These are phyloP conservation scores for Eustalomyia histrio DNA, from an alignment of 2,888 invertebrate species.

Conservation along the genomic window DNA sequence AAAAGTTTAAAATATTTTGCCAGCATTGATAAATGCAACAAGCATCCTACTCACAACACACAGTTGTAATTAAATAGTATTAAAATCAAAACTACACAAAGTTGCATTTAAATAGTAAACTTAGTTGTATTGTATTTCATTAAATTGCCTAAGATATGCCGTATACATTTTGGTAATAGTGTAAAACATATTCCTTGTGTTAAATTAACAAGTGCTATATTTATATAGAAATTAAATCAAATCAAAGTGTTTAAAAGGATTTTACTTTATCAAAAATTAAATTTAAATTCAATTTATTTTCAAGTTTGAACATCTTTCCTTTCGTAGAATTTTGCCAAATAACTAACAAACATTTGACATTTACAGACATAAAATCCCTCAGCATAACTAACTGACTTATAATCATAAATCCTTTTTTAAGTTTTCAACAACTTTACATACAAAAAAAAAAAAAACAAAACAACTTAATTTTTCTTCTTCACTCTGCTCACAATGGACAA, in stretches of 20 bases:
- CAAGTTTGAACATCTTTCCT: not conserved
- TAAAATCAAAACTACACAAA: too few relatives aligned
- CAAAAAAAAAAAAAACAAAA: slow-evolving; percentile 33
- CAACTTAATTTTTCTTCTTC: slow-evolving; percentile 46
- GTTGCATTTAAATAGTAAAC: too few relatives aligned
- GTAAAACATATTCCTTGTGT: slow-evolving; percentile 5
- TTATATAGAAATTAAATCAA: slow-evolving; percentile 36
- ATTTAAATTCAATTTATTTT: slow-evolving; percentile 14
- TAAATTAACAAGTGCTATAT: slow-evolving; percentile 39
- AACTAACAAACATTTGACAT: slow-evolving; percentile 42
- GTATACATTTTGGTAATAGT: not conserved
- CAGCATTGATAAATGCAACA: too few relatives aligned
- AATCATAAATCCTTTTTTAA: slow-evolving; percentile 50
- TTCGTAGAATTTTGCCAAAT: slow-evolving; percentile 7
- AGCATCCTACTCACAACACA: too few relatives aligned
- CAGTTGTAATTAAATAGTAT: too few relatives aligned
- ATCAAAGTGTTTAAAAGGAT: slow-evolving; percentile 28
- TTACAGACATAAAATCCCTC: slow-evolving; percentile 44
- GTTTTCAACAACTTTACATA: slow-evolving; percentile 40
- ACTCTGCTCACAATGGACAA: slow-evolving; percentile 23
- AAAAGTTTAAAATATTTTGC: too few relatives aligned
- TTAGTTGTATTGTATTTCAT: too few relatives aligned
- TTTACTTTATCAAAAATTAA: not conserved
- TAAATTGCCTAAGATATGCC: not conserved
- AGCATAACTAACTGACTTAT: slow-evolving; percentile 42